Evolutionary conservation across 2,888 invertebrate species (phyloP).

Genomic region (Dynastes hyllus): DNA sequence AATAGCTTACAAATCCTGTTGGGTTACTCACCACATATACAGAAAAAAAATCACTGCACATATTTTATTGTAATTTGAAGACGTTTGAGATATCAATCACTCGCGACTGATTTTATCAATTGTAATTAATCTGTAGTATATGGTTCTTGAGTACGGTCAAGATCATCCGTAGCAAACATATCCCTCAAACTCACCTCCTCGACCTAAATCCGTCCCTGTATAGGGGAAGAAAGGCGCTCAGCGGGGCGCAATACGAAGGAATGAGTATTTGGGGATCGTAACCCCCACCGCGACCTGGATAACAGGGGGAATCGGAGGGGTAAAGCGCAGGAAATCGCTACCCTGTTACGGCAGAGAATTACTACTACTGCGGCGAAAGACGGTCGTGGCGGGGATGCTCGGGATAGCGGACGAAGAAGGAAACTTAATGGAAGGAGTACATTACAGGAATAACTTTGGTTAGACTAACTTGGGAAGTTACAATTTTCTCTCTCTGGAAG

Average conservation of each 20-base stretch:
- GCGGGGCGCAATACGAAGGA: conserved; percentile 1
- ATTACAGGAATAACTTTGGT: conserved; percentile 70
- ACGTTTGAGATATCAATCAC: too few species aligned
- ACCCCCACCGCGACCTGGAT: conserved; percentile 14
- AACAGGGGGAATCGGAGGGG: background rate
- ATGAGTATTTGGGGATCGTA: conserved; percentile 41
- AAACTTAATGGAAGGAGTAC: conserved; percentile 67
- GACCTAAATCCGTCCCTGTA: conserved; percentile 4
- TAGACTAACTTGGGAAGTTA: conserved; percentile 62
- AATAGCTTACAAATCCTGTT: too few species aligned
- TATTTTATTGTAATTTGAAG: too few species aligned
- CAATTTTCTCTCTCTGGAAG: conserved; percentile 49
- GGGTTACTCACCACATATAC: too few species aligned
- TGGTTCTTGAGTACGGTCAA: too few species aligned
- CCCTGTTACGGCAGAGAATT: conserved; percentile 58
- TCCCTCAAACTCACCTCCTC: background rate
- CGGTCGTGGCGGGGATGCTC: conserved; percentile 24
- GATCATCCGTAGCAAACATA: too few species aligned
- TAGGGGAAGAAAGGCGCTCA: background rate
- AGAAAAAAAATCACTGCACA: too few species aligned
- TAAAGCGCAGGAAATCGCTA: conserved; percentile 11
- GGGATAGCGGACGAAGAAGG: conserved; percentile 55
- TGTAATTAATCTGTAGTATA: too few species aligned
- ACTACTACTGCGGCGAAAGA: conserved; percentile 57
- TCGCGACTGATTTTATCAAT: too few species aligned